These are phyloP conservation scores for Trematocara variabile DNA, from an alignment of 2,113 vertebrate species.

Conservation along the genomic window DNA sequence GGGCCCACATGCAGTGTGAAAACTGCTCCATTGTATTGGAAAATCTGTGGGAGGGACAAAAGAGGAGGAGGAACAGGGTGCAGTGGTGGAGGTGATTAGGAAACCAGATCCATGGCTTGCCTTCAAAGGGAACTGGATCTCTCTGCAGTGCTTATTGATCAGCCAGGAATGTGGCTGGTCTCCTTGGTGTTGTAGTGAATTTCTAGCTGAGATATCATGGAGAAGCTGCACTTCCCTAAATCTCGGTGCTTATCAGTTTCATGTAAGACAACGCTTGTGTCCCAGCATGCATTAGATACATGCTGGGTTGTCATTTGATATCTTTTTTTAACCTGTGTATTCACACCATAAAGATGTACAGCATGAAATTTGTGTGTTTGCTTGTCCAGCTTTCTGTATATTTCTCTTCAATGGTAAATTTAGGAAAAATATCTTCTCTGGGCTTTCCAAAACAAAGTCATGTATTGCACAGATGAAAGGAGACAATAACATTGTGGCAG, in stretches of 20 bases:
- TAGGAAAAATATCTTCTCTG: background rate
- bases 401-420: background rate
- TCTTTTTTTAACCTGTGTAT: background rate
- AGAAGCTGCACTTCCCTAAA: background rate
- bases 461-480: conserved; percentile 14
- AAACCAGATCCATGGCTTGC: conserved; percentile 69
- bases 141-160: conserved; percentile 72
- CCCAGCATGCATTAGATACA: background rate
- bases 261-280: background rate
- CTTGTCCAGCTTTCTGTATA: background rate
- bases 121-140: conserved; percentile 70
- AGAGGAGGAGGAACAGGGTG: conserved; percentile 41
- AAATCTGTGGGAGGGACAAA: conserved; percentile 58
- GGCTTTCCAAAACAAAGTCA: background rate
- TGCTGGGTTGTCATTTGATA: background rate
- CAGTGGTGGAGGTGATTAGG: conserved; percentile 66
- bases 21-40: conserved; percentile 68
- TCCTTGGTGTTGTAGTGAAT: conserved; percentile 25
- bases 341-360: background rate
- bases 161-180: conserved; percentile 53
- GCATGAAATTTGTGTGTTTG: background rate
- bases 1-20: conserved; percentile 54
- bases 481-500: background rate
- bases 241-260: background rate
- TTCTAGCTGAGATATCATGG: background rate